Evolutionary conservation across 1,140 invertebrate genomes (phyloP).

Genomic region (Leptinotarsa undecemlineata): DNA sequence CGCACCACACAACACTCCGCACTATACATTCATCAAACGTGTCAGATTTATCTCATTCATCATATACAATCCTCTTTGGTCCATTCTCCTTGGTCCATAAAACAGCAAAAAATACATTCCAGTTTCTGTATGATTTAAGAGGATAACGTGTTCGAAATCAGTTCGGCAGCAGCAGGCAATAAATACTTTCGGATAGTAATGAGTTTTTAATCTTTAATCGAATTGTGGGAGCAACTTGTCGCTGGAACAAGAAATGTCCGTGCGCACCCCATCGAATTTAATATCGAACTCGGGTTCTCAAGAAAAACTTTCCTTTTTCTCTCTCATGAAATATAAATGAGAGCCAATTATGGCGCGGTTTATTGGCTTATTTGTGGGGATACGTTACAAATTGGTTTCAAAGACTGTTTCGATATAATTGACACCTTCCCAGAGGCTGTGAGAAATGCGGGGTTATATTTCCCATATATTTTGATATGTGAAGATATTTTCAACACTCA

Average conservation of each 20-base stretch:
- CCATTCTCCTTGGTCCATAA: not conserved
- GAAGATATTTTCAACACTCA: too few relatives aligned
- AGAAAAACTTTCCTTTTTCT: not conserved
- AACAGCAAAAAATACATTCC: slow-evolving; percentile 33
- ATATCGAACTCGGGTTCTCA: not conserved
- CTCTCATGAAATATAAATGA: slow-evolving; percentile 6
- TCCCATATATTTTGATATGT: too few relatives aligned
- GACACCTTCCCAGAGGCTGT: not conserved
- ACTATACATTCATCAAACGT: too few relatives aligned
- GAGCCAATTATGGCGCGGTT: not conserved
- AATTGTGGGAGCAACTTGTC: not conserved
- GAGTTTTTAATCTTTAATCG: slow-evolving; percentile 18
- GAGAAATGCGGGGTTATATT: too few relatives aligned
- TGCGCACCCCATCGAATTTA: not conserved
- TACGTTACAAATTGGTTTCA: not conserved
- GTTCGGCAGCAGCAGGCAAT: slow-evolving; percentile 19
- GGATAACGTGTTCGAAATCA: slow-evolving; percentile 35
- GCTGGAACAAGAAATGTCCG: not conserved
- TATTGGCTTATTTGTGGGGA: not conserved
- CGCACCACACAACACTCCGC: too few relatives aligned
- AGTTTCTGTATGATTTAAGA: slow-evolving; percentile 36
- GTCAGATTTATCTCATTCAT: too few relatives aligned
- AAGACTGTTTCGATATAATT: not conserved
- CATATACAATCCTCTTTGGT: not conserved
- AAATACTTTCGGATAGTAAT: slow-evolving; percentile 12